Evolutionary conservation across 2,888 invertebrate genomes (phyloP).

Genomic region (Xanthostigma xanthostigma): DNA sequence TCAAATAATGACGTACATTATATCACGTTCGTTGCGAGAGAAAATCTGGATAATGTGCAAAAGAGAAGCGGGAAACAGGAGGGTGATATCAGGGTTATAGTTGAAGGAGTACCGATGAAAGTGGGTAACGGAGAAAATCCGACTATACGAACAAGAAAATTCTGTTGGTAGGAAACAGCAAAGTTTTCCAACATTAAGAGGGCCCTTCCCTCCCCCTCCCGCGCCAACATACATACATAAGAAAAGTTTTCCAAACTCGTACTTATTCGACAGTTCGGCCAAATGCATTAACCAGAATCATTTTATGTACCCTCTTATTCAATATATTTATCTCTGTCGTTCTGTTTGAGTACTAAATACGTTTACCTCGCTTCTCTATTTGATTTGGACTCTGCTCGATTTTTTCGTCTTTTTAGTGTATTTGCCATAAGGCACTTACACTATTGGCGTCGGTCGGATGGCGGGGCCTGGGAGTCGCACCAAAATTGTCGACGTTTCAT

Average conservation of each 20-base stretch:
- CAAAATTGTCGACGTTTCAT: too few relatives aligned
- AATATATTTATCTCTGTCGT: not conserved
- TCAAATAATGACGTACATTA: not conserved
- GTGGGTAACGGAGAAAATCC: not conserved
- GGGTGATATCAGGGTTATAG: too few relatives aligned
- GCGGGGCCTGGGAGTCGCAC: too few relatives aligned
- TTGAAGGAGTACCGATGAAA: too few relatives aligned
- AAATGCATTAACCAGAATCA: slow-evolving; percentile 20
- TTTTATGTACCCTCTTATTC: slow-evolving; percentile 13
- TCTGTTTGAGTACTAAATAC: not conserved
- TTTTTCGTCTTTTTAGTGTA: not conserved
- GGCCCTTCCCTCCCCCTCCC: not conserved
- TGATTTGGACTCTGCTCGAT: not conserved
- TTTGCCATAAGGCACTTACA: too few relatives aligned
- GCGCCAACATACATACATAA: not conserved
- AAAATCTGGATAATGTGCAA: not conserved
- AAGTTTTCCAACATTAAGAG: slow-evolving; percentile 1
- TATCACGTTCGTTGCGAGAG: not conserved
- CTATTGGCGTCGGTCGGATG: too few relatives aligned
- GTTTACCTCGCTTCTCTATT: not conserved
- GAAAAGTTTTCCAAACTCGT: not conserved
- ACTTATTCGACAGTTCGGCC: not conserved
- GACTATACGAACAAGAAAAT: not conserved
- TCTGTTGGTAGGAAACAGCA: not conserved
- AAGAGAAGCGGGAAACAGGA: not conserved